Conservation (phyloP, 1,140 invertebrate species). For the Euura saliciscinereae region DNA sequence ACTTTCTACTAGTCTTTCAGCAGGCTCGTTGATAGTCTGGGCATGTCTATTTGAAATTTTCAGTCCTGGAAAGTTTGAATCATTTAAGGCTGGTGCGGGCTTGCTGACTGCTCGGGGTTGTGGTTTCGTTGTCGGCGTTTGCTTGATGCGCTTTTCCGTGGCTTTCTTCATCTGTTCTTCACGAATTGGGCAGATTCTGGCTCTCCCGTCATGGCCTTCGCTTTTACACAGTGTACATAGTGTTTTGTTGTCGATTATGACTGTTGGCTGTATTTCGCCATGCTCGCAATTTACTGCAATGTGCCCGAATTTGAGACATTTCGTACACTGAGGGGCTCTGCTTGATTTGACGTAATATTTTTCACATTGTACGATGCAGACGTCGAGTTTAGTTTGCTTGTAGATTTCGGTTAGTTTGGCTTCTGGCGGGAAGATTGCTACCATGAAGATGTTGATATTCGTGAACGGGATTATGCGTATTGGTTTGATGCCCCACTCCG, state of each 20-base stretch:
- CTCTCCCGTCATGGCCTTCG: neutral
- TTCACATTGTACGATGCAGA: conserved; percentile 18
- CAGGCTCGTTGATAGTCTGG: too few species aligned
- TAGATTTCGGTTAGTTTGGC: conserved; percentile 11
- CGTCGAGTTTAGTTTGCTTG: conserved; percentile 16
- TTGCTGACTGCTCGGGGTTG: conserved; percentile 2
- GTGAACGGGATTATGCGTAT: conserved; percentile 8
- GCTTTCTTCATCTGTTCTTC: conserved; percentile 14
- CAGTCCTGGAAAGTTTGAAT: too few species aligned
- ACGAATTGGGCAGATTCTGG: conserved; percentile 12
- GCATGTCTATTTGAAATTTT: too few species aligned
- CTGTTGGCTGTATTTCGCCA: conserved; percentile 10
- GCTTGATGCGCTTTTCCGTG: conserved; percentile 10
- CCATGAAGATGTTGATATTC: conserved; percentile 7
- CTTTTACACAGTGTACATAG: conserved; percentile 7
- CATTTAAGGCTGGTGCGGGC: neutral
- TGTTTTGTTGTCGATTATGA: neutral
- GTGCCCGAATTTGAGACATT: conserved; percentile 14
- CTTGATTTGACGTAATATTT: conserved; percentile 11
- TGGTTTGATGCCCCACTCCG: conserved; percentile 14
- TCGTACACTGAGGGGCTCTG: conserved; percentile 12
- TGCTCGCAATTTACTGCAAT: conserved; percentile 11
- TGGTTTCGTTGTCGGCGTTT: conserved; percentile 6
- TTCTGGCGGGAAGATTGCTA: conserved; percentile 16
- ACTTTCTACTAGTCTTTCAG: too few species aligned